Evolutionary conservation across 2,888 invertebrate species (phyloP).

Genomic region (Hirudinaria manillensis): DNA sequence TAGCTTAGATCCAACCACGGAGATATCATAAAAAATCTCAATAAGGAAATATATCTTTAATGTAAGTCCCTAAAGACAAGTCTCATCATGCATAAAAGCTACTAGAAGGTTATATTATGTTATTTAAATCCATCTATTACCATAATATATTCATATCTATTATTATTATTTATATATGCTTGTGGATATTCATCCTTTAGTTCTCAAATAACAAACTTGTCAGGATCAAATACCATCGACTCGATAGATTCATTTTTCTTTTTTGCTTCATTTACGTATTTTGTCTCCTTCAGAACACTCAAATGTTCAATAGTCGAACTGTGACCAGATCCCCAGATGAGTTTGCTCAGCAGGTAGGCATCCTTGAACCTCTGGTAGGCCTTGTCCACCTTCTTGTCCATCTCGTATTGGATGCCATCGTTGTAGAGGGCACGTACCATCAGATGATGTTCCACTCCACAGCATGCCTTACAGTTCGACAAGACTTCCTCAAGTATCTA

Average conservation of each 20-base stretch:
- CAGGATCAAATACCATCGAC: too few relatives aligned
- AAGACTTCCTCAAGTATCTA: conserved; percentile 37
- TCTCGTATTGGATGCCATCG: conserved; percentile 40
- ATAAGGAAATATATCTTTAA: too few relatives aligned
- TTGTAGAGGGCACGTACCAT: conserved; percentile 39
- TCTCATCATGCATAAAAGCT: too few relatives aligned
- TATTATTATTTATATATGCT: too few relatives aligned
- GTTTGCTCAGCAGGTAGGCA: conserved; percentile 30
- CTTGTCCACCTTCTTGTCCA: conserved; percentile 34
- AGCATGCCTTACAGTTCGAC: conserved; percentile 3
- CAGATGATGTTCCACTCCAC: conserved; percentile 26
- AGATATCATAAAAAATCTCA: too few relatives aligned
- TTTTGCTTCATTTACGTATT: not conserved
- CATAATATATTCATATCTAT: too few relatives aligned
- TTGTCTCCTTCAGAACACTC: not conserved
- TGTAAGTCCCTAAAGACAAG: too few relatives aligned
- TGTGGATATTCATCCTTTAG: too few relatives aligned
- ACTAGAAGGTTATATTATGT: too few relatives aligned
- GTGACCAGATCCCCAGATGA: conserved; percentile 29
- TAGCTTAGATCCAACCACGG: too few relatives aligned
- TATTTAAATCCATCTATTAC: too few relatives aligned
- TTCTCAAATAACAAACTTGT: too few relatives aligned
- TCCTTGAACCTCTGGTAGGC: conserved; percentile 35
- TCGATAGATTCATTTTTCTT: conserved; percentile 2
- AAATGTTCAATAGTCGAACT: not conserved